These are phyloP conservation scores for Romanogobio albipinnatus DNA, from an alignment of 2,113 vertebrate genomes.

Conservation along the genomic window DNA sequence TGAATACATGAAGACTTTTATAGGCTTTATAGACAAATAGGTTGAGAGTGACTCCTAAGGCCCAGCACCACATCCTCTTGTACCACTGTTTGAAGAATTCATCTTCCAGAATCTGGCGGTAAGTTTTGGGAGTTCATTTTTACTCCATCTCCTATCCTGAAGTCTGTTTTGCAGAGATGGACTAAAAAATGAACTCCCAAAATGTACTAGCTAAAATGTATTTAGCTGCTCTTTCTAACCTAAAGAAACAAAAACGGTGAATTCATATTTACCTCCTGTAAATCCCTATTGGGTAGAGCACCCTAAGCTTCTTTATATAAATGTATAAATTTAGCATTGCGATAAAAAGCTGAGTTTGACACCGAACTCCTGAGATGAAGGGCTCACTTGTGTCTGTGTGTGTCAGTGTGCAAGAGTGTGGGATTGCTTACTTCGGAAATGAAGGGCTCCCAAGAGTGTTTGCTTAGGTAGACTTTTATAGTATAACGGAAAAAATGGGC, in stretches of 20 bases:
- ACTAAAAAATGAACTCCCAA: no score
- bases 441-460: constrained; percentile 39
- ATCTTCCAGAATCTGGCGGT: no score
- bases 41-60: no score
- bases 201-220: no score
- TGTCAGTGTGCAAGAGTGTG: constrained; percentile 29
- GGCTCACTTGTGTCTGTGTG: constrained; percentile 26
- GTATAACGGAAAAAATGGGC: constrained; percentile 49
- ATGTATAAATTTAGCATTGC: constrained; percentile 16
- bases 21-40: no score
- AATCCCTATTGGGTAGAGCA: neutral
- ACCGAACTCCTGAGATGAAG: constrained; percentile 34
- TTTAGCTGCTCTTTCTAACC: neutral
- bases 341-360: constrained; percentile 36
- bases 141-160: no score
- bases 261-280: neutral
- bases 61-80: no score
- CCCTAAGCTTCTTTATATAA: constrained; percentile 12
- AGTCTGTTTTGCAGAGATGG: no score
- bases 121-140: no score
- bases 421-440: constrained; percentile 29
- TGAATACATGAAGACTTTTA: no score
- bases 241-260: neutral
- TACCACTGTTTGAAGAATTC: no score
- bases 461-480: constrained; percentile 39